Evolutionary conservation across 30 jellyfish, hydroid and myxozoan genomes (phyloP).

Genomic region (Kudoa iwatai): DNA sequence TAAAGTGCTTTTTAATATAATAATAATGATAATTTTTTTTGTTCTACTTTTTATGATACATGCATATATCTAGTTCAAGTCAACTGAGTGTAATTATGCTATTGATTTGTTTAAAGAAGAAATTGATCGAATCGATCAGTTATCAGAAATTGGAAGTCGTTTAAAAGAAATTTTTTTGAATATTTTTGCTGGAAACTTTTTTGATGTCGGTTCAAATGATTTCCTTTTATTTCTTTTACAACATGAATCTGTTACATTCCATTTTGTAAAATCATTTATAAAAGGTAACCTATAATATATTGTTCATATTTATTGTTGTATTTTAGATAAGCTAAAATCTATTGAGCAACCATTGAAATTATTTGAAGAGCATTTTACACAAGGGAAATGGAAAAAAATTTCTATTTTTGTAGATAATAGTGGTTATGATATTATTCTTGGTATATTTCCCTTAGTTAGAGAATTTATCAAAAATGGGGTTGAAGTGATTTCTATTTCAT

Average conservation of each 20-base stretch:
- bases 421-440: constrained; percentile 43
- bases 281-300: neutral
- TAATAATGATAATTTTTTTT: too few relatives aligned
- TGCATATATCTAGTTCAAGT: too few relatives aligned
- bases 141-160: constrained; percentile 2
- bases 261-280: too few relatives aligned
- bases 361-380: constrained; percentile 15
- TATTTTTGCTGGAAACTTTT: constrained; percentile 45
- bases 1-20: constrained; percentile 13
- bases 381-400: constrained; percentile 6
- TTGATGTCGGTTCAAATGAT: constrained; percentile 67
- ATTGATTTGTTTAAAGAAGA: neutral
- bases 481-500: constrained; percentile 6
- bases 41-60: too few relatives aligned
- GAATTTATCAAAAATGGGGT: constrained; percentile 22
- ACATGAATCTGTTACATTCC: neutral
- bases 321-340: constrained; percentile 7
- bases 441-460: constrained; percentile 24
- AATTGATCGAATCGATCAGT: neutral
- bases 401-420: constrained; percentile 51
- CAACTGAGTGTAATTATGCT: too few relatives aligned
- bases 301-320: too few relatives aligned
- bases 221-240: constrained; percentile 1
- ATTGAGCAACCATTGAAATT: constrained; percentile 28
- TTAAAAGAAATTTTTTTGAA: constrained; percentile 17